Evolutionary conservation across 2,888 invertebrate species (phyloP).

Genomic region (Xanthia togata): DNA sequence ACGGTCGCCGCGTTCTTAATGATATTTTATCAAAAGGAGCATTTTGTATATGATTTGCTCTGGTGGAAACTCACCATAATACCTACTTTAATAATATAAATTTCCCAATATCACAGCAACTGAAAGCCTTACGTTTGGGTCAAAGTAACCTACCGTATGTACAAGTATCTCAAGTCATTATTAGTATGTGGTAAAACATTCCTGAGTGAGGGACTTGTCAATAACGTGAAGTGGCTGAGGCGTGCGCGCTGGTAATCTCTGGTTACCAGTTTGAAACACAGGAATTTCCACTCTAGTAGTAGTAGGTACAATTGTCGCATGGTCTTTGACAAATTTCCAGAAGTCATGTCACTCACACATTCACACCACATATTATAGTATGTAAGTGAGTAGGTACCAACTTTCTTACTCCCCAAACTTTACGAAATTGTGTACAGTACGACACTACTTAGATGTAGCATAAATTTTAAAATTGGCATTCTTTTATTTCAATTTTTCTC

Average conservation of each 20-base stretch:
- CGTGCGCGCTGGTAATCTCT: constrained; percentile 49
- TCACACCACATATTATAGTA: neutral
- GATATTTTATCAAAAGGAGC: neutral
- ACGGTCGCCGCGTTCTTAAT: neutral
- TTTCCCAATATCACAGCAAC: neutral
- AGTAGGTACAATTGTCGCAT: constrained; percentile 51
- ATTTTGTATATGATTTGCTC: constrained; percentile 7
- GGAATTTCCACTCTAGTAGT: constrained; percentile 51
- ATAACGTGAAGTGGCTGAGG: constrained; percentile 42
- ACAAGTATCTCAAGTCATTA: constrained; percentile 53
- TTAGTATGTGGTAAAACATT: constrained; percentile 55
- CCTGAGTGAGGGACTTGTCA: constrained; percentile 51
- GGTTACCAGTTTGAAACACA: constrained; percentile 40
- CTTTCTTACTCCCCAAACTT: constrained; percentile 53
- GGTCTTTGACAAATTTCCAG: constrained; percentile 69
- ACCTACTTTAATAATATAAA: constrained; percentile 30
- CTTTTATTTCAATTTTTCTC: no score
- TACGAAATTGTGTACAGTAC: constrained; percentile 57
- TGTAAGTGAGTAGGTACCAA: neutral
- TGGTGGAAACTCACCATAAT: neutral
- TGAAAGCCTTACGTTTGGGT: constrained; percentile 8
- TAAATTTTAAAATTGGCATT: no score
- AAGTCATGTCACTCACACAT: constrained; percentile 59
- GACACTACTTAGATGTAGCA: no score
- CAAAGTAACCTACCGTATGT: constrained; percentile 27